These are phyloP conservation scores for Eristalinus sepulchralis DNA, from an alignment of 2,888 invertebrate genomes.

Conservation along the genomic window DNA sequence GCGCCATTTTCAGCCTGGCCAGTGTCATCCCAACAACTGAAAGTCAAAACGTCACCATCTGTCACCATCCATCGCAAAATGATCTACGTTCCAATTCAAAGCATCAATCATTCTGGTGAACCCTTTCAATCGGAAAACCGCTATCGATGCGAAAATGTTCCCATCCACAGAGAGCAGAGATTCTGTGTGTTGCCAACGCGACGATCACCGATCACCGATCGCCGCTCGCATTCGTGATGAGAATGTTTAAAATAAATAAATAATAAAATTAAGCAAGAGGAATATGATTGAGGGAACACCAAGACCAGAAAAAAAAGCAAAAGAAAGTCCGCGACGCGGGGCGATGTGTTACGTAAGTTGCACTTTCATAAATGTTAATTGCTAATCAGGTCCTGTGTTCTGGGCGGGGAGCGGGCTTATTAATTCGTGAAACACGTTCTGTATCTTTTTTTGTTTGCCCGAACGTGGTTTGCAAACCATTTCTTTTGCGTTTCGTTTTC, in stretches of 20 bases:
- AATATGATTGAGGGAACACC: background rate
- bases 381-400: conserved; percentile 48
- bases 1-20: conserved; percentile 16
- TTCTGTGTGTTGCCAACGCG: background rate
- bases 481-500: conserved; percentile 8
- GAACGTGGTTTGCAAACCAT: conserved; percentile 21
- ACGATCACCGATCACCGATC: background rate
- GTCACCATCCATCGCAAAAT: background rate
- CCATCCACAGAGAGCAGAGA: background rate
- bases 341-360: conserved; percentile 38
- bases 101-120: conserved; percentile 1
- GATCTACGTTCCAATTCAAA: conserved; percentile 7
- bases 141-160: background rate
- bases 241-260: conserved; percentile 4
- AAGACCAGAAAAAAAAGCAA: no score
- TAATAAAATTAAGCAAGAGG: background rate
- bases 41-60: conserved; percentile 16
- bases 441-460: conserved; percentile 13
- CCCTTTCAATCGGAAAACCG: background rate
- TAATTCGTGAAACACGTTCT: conserved; percentile 54
- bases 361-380: conserved; percentile 52
- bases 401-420: background rate
- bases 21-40: background rate
- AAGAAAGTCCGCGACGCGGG: conserved; percentile 1
- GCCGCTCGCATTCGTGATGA: conserved; percentile 16